Percentiles rank a stretch among this genome's conserved stretches.
These are phyloP conservation scores for Orchestia grillus DNA, from an alignment of 1,140 invertebrate species.

Conservation along the genomic window DNA sequence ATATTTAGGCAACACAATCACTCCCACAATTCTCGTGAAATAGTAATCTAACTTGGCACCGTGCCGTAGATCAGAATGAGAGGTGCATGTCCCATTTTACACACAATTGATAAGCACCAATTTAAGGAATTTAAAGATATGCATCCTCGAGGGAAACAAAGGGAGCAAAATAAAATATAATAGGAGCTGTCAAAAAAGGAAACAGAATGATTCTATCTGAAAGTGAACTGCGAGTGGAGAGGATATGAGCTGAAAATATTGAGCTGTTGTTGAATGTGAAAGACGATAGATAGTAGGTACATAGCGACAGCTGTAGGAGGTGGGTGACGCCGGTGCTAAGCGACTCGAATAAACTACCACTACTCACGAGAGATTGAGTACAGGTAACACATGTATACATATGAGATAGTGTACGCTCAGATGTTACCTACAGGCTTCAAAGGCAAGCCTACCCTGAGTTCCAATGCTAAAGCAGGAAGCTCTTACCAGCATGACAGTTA, in stretches of 20 bases:
- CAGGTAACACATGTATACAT: no score
- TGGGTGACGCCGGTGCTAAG: neutral
- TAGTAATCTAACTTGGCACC: no score
- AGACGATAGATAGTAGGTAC: neutral
- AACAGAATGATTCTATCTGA: neutral
- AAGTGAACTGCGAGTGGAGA: neutral
- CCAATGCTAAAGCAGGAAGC: neutral
- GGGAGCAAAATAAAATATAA: neutral
- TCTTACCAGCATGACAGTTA: slow-evolving; percentile 5
- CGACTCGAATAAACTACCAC: neutral
- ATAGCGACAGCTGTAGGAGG: neutral
- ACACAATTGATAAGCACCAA: no score
- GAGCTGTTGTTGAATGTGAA: neutral
- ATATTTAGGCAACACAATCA: neutral
- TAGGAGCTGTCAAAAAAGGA: neutral
- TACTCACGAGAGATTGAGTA: neutral
- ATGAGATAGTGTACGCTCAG: no score
- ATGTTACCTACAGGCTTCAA: neutral
- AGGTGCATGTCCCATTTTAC: neutral
- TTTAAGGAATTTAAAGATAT: neutral
- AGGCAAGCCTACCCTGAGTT: neutral
- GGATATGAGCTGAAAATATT: neutral
- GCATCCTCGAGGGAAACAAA: neutral
- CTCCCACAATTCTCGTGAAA: neutral
- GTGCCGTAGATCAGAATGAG: neutral